A percentile compares a stretch with the other conserved stretches of the same genome.
Conservation (phyloP, 2,888 invertebrate species). For the Drosophila maculinotata region DNA sequence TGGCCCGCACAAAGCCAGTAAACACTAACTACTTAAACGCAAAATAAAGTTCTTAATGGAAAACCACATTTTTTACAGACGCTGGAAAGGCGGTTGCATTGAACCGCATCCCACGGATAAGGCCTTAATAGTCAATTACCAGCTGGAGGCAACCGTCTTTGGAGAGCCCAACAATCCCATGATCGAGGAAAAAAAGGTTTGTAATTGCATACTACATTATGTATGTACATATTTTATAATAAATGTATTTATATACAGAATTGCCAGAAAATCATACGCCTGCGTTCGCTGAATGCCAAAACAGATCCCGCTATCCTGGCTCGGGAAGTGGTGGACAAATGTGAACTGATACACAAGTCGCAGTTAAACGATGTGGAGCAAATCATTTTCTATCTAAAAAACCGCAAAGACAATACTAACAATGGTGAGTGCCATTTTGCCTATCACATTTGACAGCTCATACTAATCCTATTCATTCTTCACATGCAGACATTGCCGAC, state of each 20-base stretch:
- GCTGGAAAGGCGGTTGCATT: constrained; percentile 91
- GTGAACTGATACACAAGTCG: constrained; percentile 93
- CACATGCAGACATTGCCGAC: constrained; percentile 77
- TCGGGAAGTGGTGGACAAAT: constrained; percentile 93
- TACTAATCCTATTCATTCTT: too few species aligned
- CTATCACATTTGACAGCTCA: background rate
- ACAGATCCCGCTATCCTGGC: constrained; percentile 93
- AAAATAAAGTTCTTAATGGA: background rate
- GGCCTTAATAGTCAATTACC: constrained; percentile 94
- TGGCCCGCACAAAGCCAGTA: too few species aligned
- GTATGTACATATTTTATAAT: too few species aligned
- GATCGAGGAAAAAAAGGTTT: constrained; percentile 92
- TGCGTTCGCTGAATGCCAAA: constrained; percentile 91
- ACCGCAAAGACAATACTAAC: constrained; percentile 87
- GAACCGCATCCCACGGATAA: constrained; percentile 96
- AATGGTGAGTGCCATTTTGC: constrained; percentile 65
- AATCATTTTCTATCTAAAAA: constrained; percentile 93
- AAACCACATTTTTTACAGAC: constrained; percentile 84
- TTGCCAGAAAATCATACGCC: constrained; percentile 92
- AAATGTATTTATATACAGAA: constrained; percentile 85
- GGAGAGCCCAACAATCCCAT: constrained; percentile 92
- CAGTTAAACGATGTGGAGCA: constrained; percentile 94
- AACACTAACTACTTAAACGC: background rate
- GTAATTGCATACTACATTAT: background rate
- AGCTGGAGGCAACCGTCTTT: constrained; percentile 93